These are phyloP conservation scores for Melanocharis versteri DNA, from an alignment of 2,113 vertebrate genomes.

Conservation along the genomic window DNA sequence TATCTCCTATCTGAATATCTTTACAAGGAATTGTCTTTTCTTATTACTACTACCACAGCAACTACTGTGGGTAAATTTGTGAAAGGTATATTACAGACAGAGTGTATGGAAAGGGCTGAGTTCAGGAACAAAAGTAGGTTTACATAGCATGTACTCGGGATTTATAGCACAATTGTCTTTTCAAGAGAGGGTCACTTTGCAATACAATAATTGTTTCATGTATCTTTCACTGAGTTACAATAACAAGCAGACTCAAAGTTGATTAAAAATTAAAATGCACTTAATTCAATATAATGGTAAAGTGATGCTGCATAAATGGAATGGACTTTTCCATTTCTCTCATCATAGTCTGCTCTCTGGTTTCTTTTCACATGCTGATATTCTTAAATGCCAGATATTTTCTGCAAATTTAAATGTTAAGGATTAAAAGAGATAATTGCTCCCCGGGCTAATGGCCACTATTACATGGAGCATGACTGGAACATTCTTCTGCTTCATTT, in stretches of 20 bases:
- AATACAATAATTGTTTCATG: slow-evolving; percentile 20
- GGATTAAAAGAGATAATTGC: slow-evolving; percentile 34
- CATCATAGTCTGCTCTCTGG: neutral
- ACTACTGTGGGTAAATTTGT: neutral
- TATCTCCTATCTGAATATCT: neutral
- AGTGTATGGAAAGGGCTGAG: neutral
- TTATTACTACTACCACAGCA: neutral
- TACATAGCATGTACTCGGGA: neutral
- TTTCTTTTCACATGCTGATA: slow-evolving; percentile 34
- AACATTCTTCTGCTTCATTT: slow-evolving; percentile 36
- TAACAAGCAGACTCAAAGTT: neutral
- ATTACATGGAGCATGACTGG: slow-evolving; percentile 9
- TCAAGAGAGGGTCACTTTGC: slow-evolving; percentile 21
- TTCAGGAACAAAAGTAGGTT: neutral
- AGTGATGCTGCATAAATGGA: neutral
- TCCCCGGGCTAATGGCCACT: neutral
- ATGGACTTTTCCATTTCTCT: slow-evolving; percentile 10
- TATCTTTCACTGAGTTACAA: slow-evolving; percentile 7
- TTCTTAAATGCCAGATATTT: slow-evolving; percentile 14
- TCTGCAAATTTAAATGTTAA: slow-evolving; percentile 27
- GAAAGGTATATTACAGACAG: neutral
- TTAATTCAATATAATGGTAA: slow-evolving; percentile 28
- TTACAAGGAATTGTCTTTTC: neutral
- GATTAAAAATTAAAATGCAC: slow-evolving; percentile 53
- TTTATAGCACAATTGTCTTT: slow-evolving; percentile 16